Base-by-base conservation (phyloP, 2,888 invertebrate genomes). In the Phaonia tiefii region DNA sequence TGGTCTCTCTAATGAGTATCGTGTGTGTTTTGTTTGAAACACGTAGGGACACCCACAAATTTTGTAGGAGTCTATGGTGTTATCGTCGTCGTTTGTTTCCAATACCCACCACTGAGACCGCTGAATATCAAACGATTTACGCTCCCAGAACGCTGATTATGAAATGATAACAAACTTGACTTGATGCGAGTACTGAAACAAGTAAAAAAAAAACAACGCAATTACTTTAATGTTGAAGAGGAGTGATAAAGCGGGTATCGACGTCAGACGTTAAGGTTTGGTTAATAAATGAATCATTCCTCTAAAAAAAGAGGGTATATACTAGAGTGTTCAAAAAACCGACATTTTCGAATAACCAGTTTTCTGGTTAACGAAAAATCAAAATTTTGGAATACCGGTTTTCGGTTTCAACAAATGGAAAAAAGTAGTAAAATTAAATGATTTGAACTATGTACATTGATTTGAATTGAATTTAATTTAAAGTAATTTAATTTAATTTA, bases 121-220 rank as follows among this genome's bases (percentile, higher is more conserved):
- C 22, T 20, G 37, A 42, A 63, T 63, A 22, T 63, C 22, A 63
- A 63, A 63, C 11, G 22, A 37, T 22, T 42, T 42, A 17, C 25
- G 11, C 39, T 60, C 39, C 63, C 63, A 42, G 22, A 63, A 63
- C 42, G 42, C 37, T 39, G 15, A 37, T 60, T 60, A 60, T 60
- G 39, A 39, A 44, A 37, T 39, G 42, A 63, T 63, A 60, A 17
- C 20, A 17, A 17, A 58, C 56, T 56, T n/a, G 56, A n/a, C n/a
- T n/a, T n/a, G n/a, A n/a, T n/a, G 17, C 15, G 20, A 10, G 26
- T n/a, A 60, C 22, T 39, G 37, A 17, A 60, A 31, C 58, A 20
- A 60, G 15, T 39, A 20, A 60, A 60, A 60, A 5, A 15, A 39
- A 60, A 60, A 54, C 17, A 63, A 37, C 37, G 31, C n/a, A 58